phyloP scores from a whole-genome alignment of 2,888 invertebrate genomes.

The Eugnorisma glareosa region DNA sequence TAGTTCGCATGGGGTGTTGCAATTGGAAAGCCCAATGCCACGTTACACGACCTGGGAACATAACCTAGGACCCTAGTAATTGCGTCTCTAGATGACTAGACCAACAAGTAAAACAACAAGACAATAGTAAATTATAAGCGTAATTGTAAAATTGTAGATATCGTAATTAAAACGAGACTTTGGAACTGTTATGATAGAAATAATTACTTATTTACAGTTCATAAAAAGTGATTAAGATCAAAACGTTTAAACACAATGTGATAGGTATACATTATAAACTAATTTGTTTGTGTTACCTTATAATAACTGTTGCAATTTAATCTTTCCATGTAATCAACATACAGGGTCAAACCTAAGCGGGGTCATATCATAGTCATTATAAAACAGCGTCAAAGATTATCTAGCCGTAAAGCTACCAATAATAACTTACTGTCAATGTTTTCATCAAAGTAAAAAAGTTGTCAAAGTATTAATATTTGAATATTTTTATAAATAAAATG shows the following conservation, averaged over 20 bases:
- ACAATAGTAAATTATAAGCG: neutral
- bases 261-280: neutral
- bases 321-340: neutral
- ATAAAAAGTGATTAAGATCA: conserved; percentile 2
- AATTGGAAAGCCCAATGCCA: neutral
- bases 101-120: neutral
- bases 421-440: too few species aligned
- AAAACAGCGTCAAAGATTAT: neutral
- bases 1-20: neutral
- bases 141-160: neutral
- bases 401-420: too few species aligned
- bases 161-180: neutral
- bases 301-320: neutral
- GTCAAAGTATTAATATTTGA: too few species aligned
- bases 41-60: neutral
- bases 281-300: neutral
- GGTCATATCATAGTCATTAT: neutral
- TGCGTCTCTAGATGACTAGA: neutral
- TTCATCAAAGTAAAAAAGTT: too few species aligned
- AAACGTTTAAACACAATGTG: neutral
- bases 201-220: neutral
- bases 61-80: neutral
- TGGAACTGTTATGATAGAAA: neutral
- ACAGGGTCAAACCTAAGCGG: neutral
- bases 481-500: too few species aligned